A percentile compares a stretch with the other conserved stretches of the same genome.
Conservation (phyloP, 2,797 vertebrate species). For the Mastacembelus armatus region DNA sequence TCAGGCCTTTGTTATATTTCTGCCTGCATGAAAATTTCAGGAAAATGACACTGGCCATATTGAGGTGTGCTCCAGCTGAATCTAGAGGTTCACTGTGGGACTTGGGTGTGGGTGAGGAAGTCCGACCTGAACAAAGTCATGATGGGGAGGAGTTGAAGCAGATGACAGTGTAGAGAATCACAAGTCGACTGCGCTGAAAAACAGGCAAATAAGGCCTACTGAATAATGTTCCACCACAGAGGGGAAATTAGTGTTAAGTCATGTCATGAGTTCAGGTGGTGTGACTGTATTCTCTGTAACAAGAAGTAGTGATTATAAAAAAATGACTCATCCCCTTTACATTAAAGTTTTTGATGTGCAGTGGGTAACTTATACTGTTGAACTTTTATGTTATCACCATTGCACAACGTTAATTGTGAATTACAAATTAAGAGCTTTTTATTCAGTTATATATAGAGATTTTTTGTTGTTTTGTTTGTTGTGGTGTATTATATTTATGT, state of each 20-base stretch:
- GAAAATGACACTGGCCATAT: slow-evolving; percentile 14
- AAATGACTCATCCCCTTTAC: background rate
- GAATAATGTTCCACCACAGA: background rate
- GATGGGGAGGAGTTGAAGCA: slow-evolving; percentile 35
- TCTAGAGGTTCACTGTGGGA: slow-evolving; percentile 68
- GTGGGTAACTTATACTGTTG: background rate
- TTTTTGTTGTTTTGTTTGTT: slow-evolving; percentile 28
- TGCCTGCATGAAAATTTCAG: slow-evolving; percentile 71
- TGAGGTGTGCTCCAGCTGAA: slow-evolving; percentile 27
- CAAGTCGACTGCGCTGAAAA: too few relatives aligned
- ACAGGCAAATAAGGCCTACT: too few relatives aligned
- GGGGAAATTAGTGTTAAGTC: slow-evolving; percentile 9
- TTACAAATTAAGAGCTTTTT: slow-evolving; percentile 1
- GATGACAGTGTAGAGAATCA: too few relatives aligned
- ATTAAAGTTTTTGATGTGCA: background rate
- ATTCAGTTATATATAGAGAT: background rate
- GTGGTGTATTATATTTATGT: background rate
- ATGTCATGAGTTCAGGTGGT: slow-evolving; percentile 20
- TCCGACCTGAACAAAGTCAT: slow-evolving; percentile 3
- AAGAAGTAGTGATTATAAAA: slow-evolving; percentile 1
- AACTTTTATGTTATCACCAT: slow-evolving; percentile 4
- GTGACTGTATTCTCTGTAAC: background rate
- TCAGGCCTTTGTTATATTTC: slow-evolving; percentile 77
- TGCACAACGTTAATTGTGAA: slow-evolving; percentile 11
- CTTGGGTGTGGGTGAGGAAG: slow-evolving; percentile 39